phyloP scores from a whole-genome alignment of 2,888 invertebrate species.

The Hemaris fuciformis region DNA sequence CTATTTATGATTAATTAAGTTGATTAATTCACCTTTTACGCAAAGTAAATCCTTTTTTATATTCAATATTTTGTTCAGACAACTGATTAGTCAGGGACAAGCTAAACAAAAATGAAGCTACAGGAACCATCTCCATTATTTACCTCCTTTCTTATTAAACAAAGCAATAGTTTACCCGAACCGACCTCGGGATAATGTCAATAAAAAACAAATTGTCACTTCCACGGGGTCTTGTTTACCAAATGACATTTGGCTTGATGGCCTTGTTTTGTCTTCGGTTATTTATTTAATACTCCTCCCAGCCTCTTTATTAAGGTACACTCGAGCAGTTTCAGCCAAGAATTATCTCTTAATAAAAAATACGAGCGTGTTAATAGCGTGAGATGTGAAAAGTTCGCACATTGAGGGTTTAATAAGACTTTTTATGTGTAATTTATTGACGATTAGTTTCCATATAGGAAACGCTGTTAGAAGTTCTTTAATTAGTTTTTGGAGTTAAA shows the following conservation, averaged over 20 bases:
- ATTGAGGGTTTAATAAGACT: not conserved
- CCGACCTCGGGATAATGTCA: not conserved
- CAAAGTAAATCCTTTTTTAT: too few relatives aligned
- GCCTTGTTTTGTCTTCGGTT: conserved; percentile 7
- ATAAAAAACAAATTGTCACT: conserved; percentile 1
- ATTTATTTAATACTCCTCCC: conserved; percentile 2
- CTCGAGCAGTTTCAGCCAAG: not conserved
- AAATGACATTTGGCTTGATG: not conserved
- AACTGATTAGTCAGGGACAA: too few relatives aligned
- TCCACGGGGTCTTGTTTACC: conserved; percentile 3
- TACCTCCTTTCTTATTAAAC: not conserved
- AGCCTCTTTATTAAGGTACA: not conserved
- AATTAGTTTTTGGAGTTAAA: not conserved
- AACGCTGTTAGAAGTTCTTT: not conserved
- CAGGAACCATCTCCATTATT: not conserved
- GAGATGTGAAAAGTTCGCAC: not conserved
- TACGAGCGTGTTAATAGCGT: not conserved
- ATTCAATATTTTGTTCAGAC: too few relatives aligned
- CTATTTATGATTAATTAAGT: too few relatives aligned
- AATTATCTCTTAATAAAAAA: not conserved
- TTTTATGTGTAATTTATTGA: not conserved
- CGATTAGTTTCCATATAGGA: not conserved
- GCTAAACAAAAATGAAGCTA: too few relatives aligned
- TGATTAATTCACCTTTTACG: too few relatives aligned
- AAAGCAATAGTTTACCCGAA: not conserved